A percentile compares a stretch with the other conserved stretches of the same genome.
phyloP scores from a whole-genome alignment of 2,888 invertebrate species.

The Agonopterix arenella region DNA sequence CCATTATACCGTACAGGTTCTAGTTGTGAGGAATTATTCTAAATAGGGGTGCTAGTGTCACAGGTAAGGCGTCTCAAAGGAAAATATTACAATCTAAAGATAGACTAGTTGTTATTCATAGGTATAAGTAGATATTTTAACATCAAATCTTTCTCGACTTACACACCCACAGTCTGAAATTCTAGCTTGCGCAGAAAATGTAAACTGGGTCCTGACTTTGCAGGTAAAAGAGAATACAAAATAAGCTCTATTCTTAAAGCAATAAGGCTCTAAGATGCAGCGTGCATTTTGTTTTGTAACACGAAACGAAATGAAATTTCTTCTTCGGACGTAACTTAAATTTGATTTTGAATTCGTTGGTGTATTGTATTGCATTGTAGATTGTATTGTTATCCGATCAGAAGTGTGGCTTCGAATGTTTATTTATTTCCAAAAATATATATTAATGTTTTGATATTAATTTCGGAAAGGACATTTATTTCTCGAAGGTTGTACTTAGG shows the following conservation, averaged over 20 bases:
- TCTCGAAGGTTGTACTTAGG: no score
- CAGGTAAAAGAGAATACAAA: slow-evolving; percentile 3
- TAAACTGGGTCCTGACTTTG: slow-evolving; percentile 3
- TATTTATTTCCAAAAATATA: no score
- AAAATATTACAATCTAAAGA: no score
- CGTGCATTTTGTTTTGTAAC: neutral
- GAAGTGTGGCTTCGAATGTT: neutral
- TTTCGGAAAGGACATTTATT: no score
- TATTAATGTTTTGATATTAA: no score
- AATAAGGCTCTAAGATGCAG: slow-evolving; percentile 2
- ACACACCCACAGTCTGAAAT: neutral
- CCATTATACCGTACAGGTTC: no score
- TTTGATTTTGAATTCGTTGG: slow-evolving; percentile 6
- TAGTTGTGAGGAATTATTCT: no score
- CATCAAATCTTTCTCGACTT: no score
- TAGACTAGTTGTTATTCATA: neutral
- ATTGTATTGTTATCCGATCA: neutral
- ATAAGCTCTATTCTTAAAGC: slow-evolving; percentile 4
- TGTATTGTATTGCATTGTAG: neutral
- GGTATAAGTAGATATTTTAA: no score
- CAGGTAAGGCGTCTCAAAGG: no score
- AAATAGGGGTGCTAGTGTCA: no score
- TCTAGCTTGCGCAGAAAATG: slow-evolving; percentile 1
- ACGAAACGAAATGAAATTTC: slow-evolving; percentile 1
- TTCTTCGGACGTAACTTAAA: slow-evolving; percentile 4